phyloP scores from a whole-genome alignment of 2,113 vertebrate species.

The Taxidea taxus region DNA sequence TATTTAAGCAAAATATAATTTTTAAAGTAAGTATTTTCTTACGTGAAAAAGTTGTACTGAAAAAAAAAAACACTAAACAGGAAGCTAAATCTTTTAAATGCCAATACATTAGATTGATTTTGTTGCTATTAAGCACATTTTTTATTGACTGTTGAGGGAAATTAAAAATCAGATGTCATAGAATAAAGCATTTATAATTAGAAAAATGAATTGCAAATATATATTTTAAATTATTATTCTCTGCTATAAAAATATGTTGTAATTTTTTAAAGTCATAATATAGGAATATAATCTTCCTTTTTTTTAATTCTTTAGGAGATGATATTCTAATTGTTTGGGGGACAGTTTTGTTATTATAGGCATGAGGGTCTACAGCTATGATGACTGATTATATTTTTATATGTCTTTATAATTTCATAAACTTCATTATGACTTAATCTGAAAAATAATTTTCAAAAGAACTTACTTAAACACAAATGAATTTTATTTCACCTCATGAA shows the following conservation, averaged over 20 bases:
- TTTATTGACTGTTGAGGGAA: constrained; percentile 6
- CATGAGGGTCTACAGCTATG: constrained; percentile 1
- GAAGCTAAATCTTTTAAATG: background rate
- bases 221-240: background rate
- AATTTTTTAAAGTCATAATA: background rate
- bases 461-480: constrained; percentile 39
- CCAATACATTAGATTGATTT: background rate
- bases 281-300: background rate
- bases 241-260: background rate
- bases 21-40: constrained; percentile 21
- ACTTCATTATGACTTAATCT: constrained; percentile 38
- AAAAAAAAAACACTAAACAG: background rate
- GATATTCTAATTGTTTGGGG: background rate
- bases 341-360: constrained; percentile 14
- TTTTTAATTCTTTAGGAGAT: background rate
- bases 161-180: background rate
- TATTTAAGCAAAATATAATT: constrained; percentile 18
- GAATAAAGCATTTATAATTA: background rate
- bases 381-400: background rate
- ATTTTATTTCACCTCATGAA: constrained; percentile 42
- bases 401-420: constrained; percentile 34
- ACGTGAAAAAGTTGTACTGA: background rate
- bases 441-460: constrained; percentile 56
- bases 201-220: background rate
- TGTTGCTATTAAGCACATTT: background rate